A percentile compares a stretch with the other conserved stretches of the same genome.
Conservation (phyloP, 2,113 vertebrate genomes). For the Erpornis zantholeuca region DNA sequence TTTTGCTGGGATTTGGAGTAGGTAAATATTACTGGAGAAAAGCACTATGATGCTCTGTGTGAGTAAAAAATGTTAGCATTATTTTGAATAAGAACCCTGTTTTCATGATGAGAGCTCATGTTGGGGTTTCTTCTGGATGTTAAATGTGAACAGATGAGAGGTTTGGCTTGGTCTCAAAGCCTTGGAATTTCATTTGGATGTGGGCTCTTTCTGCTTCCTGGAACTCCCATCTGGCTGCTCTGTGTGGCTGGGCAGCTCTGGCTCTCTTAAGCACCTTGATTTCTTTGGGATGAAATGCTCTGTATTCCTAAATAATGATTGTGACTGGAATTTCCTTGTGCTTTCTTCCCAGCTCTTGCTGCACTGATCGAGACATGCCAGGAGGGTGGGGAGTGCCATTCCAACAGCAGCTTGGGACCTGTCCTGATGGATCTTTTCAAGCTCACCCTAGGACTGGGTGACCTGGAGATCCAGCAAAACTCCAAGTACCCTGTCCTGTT, state of each 20-base stretch:
- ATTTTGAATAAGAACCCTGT: not conserved
- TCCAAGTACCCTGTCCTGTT: constrained; percentile 80
- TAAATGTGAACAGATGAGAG: not conserved
- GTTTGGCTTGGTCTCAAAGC: not conserved
- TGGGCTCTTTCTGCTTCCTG: not conserved
- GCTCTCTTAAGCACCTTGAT: not conserved
- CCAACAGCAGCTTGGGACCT: constrained; percentile 72
- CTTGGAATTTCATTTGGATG: not conserved
- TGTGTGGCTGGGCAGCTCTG: not conserved
- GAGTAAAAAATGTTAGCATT: not conserved
- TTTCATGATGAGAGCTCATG: not conserved
- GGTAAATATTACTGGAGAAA: constrained; percentile 69
- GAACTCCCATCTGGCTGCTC: not conserved
- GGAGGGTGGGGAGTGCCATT: constrained; percentile 50
- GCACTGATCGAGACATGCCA: constrained; percentile 73
- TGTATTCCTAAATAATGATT: not conserved
- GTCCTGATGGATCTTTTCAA: constrained; percentile 80
- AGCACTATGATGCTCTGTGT: not conserved
- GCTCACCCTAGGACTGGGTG: constrained; percentile 80
- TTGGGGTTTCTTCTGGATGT: not conserved
- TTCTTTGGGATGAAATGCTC: not conserved
- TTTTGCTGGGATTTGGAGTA: constrained; percentile 82
- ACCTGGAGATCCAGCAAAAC: constrained; percentile 79
- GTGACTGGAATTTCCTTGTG: not conserved
- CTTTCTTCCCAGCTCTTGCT: constrained; percentile 71